These are phyloP conservation scores for Sigmodon hispidus DNA, from an alignment of 2,113 vertebrate genomes.

Conservation along the genomic window DNA sequence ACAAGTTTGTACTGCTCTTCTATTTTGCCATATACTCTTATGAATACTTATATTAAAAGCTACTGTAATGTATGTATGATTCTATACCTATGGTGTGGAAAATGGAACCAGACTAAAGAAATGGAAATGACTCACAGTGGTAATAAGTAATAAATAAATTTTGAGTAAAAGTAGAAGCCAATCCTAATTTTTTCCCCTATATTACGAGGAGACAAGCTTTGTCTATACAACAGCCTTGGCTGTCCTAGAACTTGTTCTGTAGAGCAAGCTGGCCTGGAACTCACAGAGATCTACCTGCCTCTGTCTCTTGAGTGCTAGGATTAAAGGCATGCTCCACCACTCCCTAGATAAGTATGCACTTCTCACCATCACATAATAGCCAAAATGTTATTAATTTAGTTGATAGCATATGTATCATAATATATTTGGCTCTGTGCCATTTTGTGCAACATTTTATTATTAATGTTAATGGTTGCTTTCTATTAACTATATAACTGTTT, in stretches of 20 bases:
- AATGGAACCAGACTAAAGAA: neutral
- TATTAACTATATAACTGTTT: neutral
- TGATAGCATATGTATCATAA: neutral
- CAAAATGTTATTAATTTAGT: neutral
- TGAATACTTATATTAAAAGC: neutral
- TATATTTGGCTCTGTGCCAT: neutral
- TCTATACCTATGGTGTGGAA: neutral
- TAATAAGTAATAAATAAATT: neutral
- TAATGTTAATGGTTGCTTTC: neutral
- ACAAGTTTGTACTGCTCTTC: neutral
- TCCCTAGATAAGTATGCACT: too few species aligned
- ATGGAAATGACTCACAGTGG: neutral
- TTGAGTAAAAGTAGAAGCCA: neutral
- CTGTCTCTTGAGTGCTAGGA: too few species aligned
- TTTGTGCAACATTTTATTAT: constrained; percentile 7
- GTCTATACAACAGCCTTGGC: too few species aligned
- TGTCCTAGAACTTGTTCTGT: too few species aligned
- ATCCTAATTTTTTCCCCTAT: neutral
- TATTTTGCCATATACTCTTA: neutral
- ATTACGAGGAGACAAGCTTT: too few species aligned
- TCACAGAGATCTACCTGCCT: too few species aligned
- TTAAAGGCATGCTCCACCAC: too few species aligned
- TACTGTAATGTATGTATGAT: neutral
- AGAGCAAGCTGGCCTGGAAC: too few species aligned
- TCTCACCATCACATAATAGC: neutral